A percentile compares a stretch with the other conserved stretches of the same genome.
Conservation (phyloP, 2,113 vertebrate genomes). For the Oxyura jamaicensis region DNA sequence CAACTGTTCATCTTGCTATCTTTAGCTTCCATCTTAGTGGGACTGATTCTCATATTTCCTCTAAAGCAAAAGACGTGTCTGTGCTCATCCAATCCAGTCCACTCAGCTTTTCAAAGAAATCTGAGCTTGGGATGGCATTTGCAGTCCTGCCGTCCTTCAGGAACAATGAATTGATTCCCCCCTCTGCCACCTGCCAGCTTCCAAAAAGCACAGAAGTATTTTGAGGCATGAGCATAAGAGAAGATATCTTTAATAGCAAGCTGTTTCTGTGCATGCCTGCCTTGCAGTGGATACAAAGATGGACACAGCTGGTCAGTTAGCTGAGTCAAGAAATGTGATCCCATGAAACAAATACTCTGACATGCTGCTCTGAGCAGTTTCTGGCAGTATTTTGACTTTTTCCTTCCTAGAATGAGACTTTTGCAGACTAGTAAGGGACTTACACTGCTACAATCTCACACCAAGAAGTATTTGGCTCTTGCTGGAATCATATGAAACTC, state of each 20-base stretch:
- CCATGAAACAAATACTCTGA: background rate
- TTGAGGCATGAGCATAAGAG: background rate
- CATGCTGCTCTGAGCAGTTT: background rate
- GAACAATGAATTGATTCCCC: background rate
- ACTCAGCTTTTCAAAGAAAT: background rate
- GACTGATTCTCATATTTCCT: background rate
- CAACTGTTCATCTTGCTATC: background rate
- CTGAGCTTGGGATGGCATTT: background rate
- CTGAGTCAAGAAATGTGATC: background rate
- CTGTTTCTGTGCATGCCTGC: background rate
- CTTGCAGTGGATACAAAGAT: background rate
- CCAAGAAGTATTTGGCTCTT: background rate
- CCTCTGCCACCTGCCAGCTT: background rate
- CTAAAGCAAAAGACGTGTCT: background rate
- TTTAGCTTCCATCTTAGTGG: background rate
- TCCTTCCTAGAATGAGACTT: background rate
- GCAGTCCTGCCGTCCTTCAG: background rate
- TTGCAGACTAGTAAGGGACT: background rate
- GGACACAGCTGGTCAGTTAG: fast-evolving
- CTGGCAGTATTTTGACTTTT: background rate
- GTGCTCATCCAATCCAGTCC: background rate
- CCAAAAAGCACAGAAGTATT: background rate
- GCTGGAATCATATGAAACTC: background rate
- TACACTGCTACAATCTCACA: background rate
- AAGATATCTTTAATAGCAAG: background rate